phyloP scores from a whole-genome alignment of 2,888 invertebrate species.

The Trachelus stipa region DNA sequence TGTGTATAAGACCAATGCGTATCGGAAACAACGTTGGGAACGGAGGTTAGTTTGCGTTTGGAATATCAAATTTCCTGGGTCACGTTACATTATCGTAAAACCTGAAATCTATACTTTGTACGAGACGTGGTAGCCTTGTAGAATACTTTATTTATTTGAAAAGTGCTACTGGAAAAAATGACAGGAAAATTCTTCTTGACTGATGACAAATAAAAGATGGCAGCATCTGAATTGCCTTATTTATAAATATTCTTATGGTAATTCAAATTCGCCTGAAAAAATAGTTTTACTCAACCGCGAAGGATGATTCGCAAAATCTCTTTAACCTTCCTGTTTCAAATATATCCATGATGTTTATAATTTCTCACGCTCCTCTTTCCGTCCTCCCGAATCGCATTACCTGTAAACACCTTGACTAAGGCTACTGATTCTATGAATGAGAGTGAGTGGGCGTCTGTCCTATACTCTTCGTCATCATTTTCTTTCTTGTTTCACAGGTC shows the following conservation, averaged over 20 bases:
- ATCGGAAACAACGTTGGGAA: not conserved
- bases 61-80: constrained; percentile 26
- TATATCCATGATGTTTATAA: not conserved
- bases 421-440: not conserved
- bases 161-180: constrained; percentile 6
- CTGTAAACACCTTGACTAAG: not conserved
- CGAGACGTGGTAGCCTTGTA: constrained; percentile 7
- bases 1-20: not conserved
- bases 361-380: not conserved
- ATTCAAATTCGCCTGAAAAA: not conserved
- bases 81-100: constrained; percentile 22
- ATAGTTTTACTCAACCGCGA: not conserved
- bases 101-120: constrained; percentile 14
- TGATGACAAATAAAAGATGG: not conserved
- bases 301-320: not conserved
- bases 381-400: not conserved
- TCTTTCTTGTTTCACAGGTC: not conserved
- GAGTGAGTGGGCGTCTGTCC: not conserved
- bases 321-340: not conserved
- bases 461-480: not conserved
- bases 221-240: not conserved
- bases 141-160: not conserved
- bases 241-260: not conserved
- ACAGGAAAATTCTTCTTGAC: constrained; percentile 16
- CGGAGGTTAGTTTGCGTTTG: not conserved